Conservation (phyloP, 2,888 invertebrate species). For the Polyploca ridens region DNA sequence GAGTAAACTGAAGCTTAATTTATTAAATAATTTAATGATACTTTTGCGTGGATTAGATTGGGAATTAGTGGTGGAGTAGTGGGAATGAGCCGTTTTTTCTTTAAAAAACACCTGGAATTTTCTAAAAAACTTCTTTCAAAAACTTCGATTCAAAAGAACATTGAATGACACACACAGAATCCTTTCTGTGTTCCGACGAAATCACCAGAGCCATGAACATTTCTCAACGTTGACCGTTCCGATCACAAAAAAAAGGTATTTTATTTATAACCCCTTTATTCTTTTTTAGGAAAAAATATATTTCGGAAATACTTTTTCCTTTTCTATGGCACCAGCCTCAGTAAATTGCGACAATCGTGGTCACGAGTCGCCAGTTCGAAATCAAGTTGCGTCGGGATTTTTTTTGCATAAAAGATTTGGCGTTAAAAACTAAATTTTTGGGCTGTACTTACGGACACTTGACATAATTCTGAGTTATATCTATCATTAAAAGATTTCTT, state of each 20-base stretch:
- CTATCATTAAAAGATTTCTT: not conserved
- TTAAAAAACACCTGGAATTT: not conserved
- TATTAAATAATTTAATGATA: too few relatives aligned
- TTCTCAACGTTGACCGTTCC: conserved; percentile 44
- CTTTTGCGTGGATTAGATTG: too few relatives aligned
- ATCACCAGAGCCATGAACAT: conserved; percentile 34
- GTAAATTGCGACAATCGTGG: conserved; percentile 60
- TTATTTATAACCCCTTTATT: conserved; percentile 64
- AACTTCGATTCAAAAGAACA: conserved; percentile 17
- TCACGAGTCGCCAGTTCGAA: conserved; percentile 54
- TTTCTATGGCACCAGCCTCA: conserved; percentile 53
- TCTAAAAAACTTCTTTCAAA: not conserved
- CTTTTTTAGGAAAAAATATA: conserved; percentile 54
- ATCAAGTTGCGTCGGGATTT: conserved; percentile 34
- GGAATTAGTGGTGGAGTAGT: too few relatives aligned
- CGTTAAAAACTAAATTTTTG: conserved; percentile 7
- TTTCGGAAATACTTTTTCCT: conserved; percentile 43
- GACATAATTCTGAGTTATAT: not conserved
- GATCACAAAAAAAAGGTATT: conserved; percentile 50
- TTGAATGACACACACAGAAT: conserved; percentile 34
- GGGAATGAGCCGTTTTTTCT: too few relatives aligned
- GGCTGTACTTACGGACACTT: not conserved
- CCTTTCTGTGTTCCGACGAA: conserved; percentile 37
- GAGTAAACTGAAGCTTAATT: too few relatives aligned
- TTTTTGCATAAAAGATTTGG: conserved; percentile 23